These are phyloP conservation scores for Neotoma lepida DNA, from an alignment of 2,113 vertebrate genomes.

Conservation along the genomic window DNA sequence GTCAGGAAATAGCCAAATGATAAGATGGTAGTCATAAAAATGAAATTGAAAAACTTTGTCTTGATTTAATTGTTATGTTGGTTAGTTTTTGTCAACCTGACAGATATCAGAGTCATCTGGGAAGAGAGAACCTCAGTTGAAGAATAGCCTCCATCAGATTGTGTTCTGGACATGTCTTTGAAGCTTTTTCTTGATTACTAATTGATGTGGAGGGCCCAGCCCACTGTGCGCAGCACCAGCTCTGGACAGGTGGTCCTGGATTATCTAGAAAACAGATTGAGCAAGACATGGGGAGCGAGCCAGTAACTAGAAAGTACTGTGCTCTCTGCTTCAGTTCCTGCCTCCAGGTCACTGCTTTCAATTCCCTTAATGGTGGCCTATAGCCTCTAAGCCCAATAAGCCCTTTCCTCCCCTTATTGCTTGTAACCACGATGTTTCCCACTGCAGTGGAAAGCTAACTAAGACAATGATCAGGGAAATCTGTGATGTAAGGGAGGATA, in stretches of 20 bases:
- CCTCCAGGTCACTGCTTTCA: neutral
- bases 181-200: neutral
- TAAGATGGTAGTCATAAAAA: neutral
- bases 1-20: neutral
- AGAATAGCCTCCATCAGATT: neutral
- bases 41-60: neutral
- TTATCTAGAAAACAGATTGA: neutral
- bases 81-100: neutral
- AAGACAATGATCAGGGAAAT: neutral
- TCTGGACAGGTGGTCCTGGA: neutral
- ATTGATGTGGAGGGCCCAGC: neutral
- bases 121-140: neutral
- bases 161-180: neutral
- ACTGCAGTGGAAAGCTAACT: neutral
- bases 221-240: neutral
- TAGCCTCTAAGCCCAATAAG: neutral
- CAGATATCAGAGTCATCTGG: neutral
- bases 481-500: neutral
- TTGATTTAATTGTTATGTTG: neutral
- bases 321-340: neutral
- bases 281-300: neutral
- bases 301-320: neutral
- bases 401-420: neutral
- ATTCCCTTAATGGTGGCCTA: neutral
- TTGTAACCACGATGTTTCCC: neutral